Conservation (phyloP, 2,113 vertebrate species). For the Nipponia nippon region DNA sequence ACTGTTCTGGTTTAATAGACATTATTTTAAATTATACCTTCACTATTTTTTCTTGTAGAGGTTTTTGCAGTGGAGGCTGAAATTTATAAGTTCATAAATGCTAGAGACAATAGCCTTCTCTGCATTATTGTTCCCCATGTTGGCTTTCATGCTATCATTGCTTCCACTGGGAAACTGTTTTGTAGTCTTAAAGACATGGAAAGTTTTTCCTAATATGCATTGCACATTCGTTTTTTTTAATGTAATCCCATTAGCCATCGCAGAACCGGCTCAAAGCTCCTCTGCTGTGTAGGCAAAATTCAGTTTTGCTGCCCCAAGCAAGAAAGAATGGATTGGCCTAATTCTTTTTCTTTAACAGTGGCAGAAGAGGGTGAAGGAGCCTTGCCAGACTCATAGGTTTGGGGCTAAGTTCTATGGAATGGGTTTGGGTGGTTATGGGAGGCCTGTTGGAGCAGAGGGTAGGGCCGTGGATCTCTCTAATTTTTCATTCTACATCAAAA, state of each 20-base stretch:
- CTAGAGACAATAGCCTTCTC: not conserved
- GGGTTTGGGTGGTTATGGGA: not conserved
- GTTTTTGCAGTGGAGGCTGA: not conserved
- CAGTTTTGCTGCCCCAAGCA: not conserved
- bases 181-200: not conserved
- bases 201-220: not conserved
- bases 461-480: not conserved
- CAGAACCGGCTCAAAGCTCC: not conserved
- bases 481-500: not conserved
- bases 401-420: not conserved
- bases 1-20: not conserved
- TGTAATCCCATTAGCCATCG: not conserved
- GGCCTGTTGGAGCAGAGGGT: not conserved
- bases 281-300: not conserved
- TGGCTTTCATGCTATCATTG: not conserved
- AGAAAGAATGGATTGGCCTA: not conserved
- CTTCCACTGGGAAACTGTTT: not conserved
- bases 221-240: not conserved
- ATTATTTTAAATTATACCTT: not conserved
- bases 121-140: not conserved
- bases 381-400: not conserved
- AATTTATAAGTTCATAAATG: not conserved
- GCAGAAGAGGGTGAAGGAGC: not conserved
- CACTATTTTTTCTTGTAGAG: not conserved
- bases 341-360: not conserved